Evolutionary conservation across 2,888 invertebrate species (phyloP).

Genomic region (Eupithecia dodoneata): DNA sequence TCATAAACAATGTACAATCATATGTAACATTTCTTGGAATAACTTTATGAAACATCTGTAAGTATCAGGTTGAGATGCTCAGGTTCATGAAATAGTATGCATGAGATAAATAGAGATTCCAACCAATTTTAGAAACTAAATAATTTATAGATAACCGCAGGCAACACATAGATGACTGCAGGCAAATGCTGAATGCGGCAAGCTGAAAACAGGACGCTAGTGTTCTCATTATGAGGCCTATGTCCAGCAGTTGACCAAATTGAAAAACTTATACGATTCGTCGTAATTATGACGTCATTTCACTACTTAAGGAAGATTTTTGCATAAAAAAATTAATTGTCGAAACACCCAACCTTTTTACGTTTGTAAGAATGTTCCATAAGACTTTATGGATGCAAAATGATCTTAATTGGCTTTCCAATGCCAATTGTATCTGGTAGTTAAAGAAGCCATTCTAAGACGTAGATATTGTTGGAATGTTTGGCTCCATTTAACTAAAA

Average conservation of each 20-base stretch:
- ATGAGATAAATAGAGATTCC: not conserved
- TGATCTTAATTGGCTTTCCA: not conserved
- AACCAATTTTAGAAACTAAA: too few relatives aligned
- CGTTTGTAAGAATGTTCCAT: not conserved
- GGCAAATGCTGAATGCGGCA: too few relatives aligned
- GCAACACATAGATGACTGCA: too few relatives aligned
- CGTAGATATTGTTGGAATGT: not conserved
- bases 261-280: not conserved
- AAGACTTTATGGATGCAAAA: not conserved
- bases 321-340: not conserved
- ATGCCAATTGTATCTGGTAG: not conserved
- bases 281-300: not conserved
- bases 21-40: not conserved
- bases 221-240: too few relatives aligned
- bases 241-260: too few relatives aligned
- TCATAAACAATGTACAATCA: not conserved
- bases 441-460: slow-evolving; percentile 7
- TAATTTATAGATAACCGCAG: too few relatives aligned
- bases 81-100: not conserved
- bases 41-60: not conserved
- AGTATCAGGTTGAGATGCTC: not conserved
- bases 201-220: too few relatives aligned
- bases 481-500: slow-evolving; percentile 8
- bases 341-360: not conserved
- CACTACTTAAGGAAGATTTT: not conserved